phyloP scores from a whole-genome alignment of 1,140 invertebrate genomes.

The Drosophila eugracilis region DNA sequence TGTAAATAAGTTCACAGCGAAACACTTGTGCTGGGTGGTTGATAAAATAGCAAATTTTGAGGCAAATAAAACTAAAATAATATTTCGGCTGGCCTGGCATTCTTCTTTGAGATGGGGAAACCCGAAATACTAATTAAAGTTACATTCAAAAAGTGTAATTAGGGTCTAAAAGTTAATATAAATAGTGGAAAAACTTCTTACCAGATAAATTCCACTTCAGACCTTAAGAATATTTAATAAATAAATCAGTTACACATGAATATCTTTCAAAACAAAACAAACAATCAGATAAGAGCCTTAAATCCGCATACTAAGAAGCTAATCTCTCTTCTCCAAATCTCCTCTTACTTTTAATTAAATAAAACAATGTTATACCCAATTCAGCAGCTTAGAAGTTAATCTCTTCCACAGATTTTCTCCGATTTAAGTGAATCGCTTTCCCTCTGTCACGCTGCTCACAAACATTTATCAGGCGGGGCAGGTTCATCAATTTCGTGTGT shows the following conservation, averaged over 20 bases:
- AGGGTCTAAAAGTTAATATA: too few relatives aligned
- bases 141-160: too few relatives aligned
- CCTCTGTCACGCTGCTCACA: conserved; percentile 8
- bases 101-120: conserved; percentile 5
- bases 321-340: conserved; percentile 9
- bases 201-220: too few relatives aligned
- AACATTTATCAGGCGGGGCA: conserved; percentile 50
- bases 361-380: conserved; percentile 15
- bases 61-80: conserved; percentile 77
- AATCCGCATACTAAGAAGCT: neutral
- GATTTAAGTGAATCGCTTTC: conserved; percentile 13
- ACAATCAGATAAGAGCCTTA: too few relatives aligned
- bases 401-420: conserved; percentile 14
- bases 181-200: too few relatives aligned
- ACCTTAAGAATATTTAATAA: too few relatives aligned
- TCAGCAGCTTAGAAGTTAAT: conserved; percentile 25
- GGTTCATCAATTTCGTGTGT: conserved; percentile 74
- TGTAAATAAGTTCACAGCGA: conserved; percentile 65
- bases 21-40: conserved; percentile 75
- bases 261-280: neutral
- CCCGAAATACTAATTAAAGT: too few relatives aligned
- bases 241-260: neutral
- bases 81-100: conserved; percentile 29
- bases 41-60: conserved; percentile 74
- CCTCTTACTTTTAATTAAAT: conserved; percentile 2